Evolutionary conservation across 1,140 invertebrate genomes (phyloP), one percentile per base, ranked within the genome.

Genomic region (Drosophila melanica): DNA sequence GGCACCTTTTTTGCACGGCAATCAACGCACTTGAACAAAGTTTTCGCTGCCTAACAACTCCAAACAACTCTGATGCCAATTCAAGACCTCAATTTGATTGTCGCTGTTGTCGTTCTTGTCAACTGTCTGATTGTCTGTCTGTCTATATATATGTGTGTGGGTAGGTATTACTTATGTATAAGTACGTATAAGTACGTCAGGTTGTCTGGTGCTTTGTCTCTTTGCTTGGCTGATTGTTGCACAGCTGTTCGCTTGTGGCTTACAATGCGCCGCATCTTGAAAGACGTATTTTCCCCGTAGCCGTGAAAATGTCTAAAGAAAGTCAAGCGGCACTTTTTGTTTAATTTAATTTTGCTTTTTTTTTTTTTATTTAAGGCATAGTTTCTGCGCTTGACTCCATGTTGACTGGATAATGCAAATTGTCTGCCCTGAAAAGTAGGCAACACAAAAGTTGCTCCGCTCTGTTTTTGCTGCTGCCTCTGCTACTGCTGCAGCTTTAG

Each of bases 21-120:
- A 89, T 89, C 84, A 89, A 84, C 84, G 84, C 85, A 89, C 85
- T 89, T 89, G 85, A 84, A 67, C 68, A 81, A 89, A 89, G 85
- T 90, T 89, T 82, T 84, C 75, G 79, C 63, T 79, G 75, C 82
- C 75, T 79, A 87, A 79, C 70, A 82, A 84, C 76, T 58, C 60
- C 58, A 79, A 70, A 51, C 68, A 66, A 51, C 62, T 66, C 35
- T 62, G 65, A 66, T 72, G 63, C 53, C 57, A 80, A 70, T 68
- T 54, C 64, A 74, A 75, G 72, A 77, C 71, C 79, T 84, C 72
- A 87, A 82, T 84, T 82, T 67, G 50, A 12, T 42, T 57, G 37
- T 48, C 50, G 44, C 35, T 57, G 30, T 54, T 51, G 50, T 14
- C 50, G 30, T 54, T 51, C 41, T 14, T 20, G 33, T 47, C 42